These are phyloP conservation scores for Pterobdella sp. DNA, from an alignment of 2,888 invertebrate species.

Conservation along the genomic window DNA sequence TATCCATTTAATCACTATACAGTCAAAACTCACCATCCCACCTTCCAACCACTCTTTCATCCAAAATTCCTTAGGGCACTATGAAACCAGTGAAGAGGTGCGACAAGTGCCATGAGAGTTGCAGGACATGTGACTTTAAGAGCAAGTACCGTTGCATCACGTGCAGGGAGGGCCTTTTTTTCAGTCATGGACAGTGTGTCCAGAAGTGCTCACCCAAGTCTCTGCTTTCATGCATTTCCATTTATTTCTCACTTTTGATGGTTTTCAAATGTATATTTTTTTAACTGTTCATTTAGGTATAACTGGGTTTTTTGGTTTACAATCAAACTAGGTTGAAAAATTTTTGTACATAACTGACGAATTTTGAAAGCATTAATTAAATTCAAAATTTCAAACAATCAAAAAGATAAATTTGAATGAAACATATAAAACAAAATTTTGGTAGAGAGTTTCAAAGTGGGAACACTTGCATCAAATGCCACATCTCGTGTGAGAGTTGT, in stretches of 20 bases:
- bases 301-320: neutral
- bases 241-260: neutral
- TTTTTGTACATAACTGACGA: neutral
- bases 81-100: neutral
- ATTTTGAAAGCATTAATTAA: neutral
- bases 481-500: constrained; percentile 7
- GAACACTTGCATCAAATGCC: constrained; percentile 17
- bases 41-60: too few species aligned
- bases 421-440: neutral
- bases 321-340: neutral
- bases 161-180: neutral
- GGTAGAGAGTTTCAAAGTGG: constrained; percentile 2
- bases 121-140: neutral
- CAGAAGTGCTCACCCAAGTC: neutral
- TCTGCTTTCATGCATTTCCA: neutral
- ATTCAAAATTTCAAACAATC: neutral
- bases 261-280: neutral
- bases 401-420: neutral
- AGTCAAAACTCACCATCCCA: too few species aligned
- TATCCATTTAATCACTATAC: too few species aligned
- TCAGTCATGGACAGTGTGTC: constrained; percentile 10
- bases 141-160: constrained; percentile 3
- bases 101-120: constrained; percentile 15
- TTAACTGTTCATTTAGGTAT: neutral
- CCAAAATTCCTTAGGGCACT: too few species aligned